Base-by-base conservation (phyloP, 1,140 invertebrate species). In the Augochlora pura region DNA sequence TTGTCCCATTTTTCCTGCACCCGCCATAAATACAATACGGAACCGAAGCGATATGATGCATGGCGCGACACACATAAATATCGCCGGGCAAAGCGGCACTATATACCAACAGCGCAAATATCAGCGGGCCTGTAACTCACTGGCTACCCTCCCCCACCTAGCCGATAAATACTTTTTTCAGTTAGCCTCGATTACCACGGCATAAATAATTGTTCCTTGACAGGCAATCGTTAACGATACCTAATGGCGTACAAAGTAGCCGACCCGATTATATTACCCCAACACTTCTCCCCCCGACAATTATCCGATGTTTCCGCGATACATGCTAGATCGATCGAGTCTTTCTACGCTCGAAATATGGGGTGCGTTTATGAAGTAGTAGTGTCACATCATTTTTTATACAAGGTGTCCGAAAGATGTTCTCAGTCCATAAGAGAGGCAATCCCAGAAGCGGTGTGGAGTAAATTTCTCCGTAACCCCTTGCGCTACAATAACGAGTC, bases 41-140 rank as follows among this genome's bases (percentile, higher is more conserved):
- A 76, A 62, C 83, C 83, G 82, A 60, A 69, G 67, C 78, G 68
- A 52, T 84, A 77, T 84, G 83, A 85, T 85, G 60, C 62, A 85
- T 85, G 72, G 78, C 72, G 78, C 82, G 82, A 73, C 77, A 81
- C 73, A 70, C 77, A 85, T 85, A 85, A 85, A 85, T 85, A 85
- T 85, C 78, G 73, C 52, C 69, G 69, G 42, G 52, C 46, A 59
- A 80, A 80, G 81, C 82, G 64, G 62, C 82, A 68, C 10, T 46
- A 76, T 84, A 68, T 73, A 79, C 60, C 82, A 73, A 74, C 32
- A 66, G 76, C 76, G 76, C 69, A 81, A 70, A 85, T 74, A 85
- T 84, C 83, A 84, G 63, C 83, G 82, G 74, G 64, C 67, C 72
- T 85, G 83, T 81, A 84, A 84, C 78, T 85, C 83, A 81, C 68